Percentiles rank a stretch among this genome's conserved stretches.
Conservation (phyloP, 2,797 vertebrate genomes). For the Coreius guichenoti region DNA sequence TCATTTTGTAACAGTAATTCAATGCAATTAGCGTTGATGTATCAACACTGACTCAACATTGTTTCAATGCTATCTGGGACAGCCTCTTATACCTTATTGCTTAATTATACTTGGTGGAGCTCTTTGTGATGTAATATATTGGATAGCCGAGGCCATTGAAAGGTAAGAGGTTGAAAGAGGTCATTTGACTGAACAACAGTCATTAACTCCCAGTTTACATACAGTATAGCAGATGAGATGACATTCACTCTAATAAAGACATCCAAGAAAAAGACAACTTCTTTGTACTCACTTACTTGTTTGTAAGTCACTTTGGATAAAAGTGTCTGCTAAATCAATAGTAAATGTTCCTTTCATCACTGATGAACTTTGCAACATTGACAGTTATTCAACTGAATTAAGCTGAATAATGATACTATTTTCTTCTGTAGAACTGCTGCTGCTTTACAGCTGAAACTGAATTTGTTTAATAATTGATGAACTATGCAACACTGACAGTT, state of each 20-base stretch:
- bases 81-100: neutral
- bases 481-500: neutral
- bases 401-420: neutral
- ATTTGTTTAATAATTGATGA: neutral
- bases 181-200: constrained; percentile 5
- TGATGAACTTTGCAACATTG: neutral
- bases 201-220: neutral
- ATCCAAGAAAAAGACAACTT: neutral
- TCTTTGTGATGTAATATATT: neutral
- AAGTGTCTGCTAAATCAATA: neutral
- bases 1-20: no score
- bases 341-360: neutral
- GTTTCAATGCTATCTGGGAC: no score
- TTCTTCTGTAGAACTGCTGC: neutral
- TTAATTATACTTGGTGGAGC: constrained; percentile 10
- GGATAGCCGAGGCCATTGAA: neutral
- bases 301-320: no score
- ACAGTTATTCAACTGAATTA: neutral
- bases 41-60: no score
- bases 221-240: neutral
- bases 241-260: neutral
- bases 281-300: neutral
- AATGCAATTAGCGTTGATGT: no score
- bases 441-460: neutral
- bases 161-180: constrained; percentile 14